Conservation (phyloP, 2,113 vertebrate species). For the Nothocercus nigrocapillus region DNA sequence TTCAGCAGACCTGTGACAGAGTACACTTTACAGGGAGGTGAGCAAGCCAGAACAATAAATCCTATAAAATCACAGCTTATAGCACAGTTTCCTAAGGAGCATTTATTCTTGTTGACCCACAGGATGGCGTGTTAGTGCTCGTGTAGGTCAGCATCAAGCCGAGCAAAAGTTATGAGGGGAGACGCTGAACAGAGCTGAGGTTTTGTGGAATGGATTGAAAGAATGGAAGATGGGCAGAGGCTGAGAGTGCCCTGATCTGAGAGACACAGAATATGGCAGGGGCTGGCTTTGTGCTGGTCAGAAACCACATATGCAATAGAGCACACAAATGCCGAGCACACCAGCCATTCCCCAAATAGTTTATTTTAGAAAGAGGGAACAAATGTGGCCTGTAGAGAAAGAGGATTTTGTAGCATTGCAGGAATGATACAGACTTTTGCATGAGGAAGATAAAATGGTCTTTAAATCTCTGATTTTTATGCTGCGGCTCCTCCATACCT, state of each 20-base stretch:
- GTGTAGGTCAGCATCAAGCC: neutral
- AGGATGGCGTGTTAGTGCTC: neutral
- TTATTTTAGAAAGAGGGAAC: neutral
- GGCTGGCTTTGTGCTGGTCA: neutral
- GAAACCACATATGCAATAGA: neutral
- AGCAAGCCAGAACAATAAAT: neutral
- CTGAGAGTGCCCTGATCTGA: neutral
- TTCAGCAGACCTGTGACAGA: conserved; percentile 91
- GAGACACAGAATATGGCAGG: neutral
- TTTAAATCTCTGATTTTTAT: conserved; percentile 43
- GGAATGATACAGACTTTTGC: neutral
- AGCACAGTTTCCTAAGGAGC: neutral
- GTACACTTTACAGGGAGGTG: conserved; percentile 96
- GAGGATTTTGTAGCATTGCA: neutral
- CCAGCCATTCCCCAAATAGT: neutral
- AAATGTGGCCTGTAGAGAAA: neutral
- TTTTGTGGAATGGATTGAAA: neutral
- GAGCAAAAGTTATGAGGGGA: neutral
- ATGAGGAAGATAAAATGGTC: conserved; percentile 12
- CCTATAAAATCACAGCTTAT: neutral
- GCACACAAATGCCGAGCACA: neutral
- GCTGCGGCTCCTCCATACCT: conserved; percentile 14
- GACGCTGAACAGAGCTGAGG: neutral
- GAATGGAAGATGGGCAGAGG: neutral
- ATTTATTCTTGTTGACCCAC: neutral